These are phyloP conservation scores for Dromococcyx pavoninus DNA, from an alignment of 2,797 vertebrate genomes.

Conservation along the genomic window DNA sequence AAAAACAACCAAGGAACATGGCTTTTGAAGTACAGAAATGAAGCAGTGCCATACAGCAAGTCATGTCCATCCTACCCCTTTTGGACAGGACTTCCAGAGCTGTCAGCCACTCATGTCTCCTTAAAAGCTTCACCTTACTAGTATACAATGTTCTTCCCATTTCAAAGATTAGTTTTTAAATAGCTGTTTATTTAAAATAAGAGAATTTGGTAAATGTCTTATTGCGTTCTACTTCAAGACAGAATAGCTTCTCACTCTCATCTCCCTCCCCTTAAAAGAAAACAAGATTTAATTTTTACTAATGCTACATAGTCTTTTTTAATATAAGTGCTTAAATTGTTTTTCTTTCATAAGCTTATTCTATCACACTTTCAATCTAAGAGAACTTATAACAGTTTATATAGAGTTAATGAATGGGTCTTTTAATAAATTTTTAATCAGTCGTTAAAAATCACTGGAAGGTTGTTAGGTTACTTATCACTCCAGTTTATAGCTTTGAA, in stretches of 20 bases:
- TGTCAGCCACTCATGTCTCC: background rate
- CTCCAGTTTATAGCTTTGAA: background rate
- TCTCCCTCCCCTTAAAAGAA: background rate
- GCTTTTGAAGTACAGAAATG: background rate
- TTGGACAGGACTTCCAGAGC: background rate
- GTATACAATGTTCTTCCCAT: background rate
- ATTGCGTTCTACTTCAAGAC: background rate
- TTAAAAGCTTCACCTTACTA: background rate
- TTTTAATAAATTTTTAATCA: slow-evolving; percentile 15
- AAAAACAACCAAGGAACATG: background rate
- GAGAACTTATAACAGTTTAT: background rate
- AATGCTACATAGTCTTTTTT: background rate
- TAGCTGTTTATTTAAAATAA: background rate
- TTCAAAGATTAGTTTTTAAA: background rate
- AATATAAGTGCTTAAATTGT: background rate
- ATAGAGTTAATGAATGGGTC: background rate
- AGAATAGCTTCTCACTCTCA: background rate
- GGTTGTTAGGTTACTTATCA: background rate
- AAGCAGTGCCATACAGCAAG: background rate
- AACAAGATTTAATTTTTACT: background rate
- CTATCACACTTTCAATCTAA: background rate
- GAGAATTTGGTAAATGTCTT: background rate
- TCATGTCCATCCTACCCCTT: background rate
- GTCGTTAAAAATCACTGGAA: background rate
- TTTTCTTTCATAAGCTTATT: background rate